Evolutionary conservation across 1,140 invertebrate species (phyloP).

Genomic region (Drosophila nasuta): DNA sequence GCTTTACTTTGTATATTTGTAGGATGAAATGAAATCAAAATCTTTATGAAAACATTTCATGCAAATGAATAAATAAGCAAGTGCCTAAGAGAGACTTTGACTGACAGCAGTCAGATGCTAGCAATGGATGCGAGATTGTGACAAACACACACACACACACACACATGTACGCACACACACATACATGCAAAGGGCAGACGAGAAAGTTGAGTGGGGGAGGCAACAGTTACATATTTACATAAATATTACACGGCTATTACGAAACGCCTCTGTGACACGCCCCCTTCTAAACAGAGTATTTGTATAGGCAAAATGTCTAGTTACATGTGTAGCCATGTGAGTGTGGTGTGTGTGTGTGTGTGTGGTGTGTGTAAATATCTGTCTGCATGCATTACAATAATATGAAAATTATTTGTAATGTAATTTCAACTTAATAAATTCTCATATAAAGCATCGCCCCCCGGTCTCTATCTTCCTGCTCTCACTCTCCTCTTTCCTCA

Average conservation of each 20-base stretch:
- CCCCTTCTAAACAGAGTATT: slow-evolving; percentile 5
- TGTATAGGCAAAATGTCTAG: slow-evolving; percentile 21
- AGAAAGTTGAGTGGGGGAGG: slow-evolving; percentile 6
- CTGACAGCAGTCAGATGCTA: slow-evolving; percentile 28
- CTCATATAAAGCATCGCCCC: slow-evolving; percentile 53
- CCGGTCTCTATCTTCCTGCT: no score
- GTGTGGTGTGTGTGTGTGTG: not conserved
- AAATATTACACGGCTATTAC: slow-evolving; percentile 79
- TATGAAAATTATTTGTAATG: slow-evolving; percentile 80
- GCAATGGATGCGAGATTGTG: not conserved
- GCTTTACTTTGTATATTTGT: slow-evolving; percentile 23
- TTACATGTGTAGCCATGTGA: slow-evolving; percentile 25
- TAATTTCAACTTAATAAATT: slow-evolving; percentile 83
- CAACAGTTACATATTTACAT: slow-evolving; percentile 76
- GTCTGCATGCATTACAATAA: slow-evolving; percentile 67
- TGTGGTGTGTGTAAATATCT: slow-evolving; percentile 40
- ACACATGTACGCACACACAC: no score
- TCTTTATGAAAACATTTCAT: slow-evolving; percentile 79
- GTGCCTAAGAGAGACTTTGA: slow-evolving; percentile 49
- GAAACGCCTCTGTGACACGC: slow-evolving; percentile 32
- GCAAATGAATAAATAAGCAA: slow-evolving; percentile 79
- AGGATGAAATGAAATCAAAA: slow-evolving; percentile 70
- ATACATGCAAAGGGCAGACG: slow-evolving; percentile 1
- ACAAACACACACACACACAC: slow-evolving; percentile 4
- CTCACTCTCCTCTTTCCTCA: no score